Evolutionary conservation across 2,888 invertebrate genomes (phyloP).

Genomic region (Syritta pipiens): DNA sequence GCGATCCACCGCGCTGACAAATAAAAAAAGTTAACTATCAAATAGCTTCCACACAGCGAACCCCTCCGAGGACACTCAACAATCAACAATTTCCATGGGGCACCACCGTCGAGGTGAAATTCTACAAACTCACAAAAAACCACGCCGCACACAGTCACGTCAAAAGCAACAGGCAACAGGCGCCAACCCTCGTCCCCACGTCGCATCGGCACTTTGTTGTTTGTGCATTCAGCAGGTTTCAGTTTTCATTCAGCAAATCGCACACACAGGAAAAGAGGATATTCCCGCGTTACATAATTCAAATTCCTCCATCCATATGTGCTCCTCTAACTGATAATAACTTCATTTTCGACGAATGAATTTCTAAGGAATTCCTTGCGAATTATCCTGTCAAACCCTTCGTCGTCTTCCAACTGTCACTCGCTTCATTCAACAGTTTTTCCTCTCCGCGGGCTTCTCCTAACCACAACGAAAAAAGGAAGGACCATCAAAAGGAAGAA

Average conservation of each 20-base stretch:
- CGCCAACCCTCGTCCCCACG: slow-evolving; percentile 28
- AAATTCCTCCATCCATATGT: too few species aligned
- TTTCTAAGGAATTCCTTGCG: not conserved
- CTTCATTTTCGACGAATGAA: too few species aligned
- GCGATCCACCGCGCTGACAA: too few species aligned
- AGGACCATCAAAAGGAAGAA: slow-evolving; percentile 11
- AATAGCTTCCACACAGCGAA: slow-evolving; percentile 51
- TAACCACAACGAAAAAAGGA: not conserved
- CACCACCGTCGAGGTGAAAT: slow-evolving; percentile 47
- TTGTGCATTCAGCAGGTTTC: slow-evolving; percentile 59
- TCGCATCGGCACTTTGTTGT: slow-evolving; percentile 13
- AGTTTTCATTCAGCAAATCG: slow-evolving; percentile 57
- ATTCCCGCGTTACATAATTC: slow-evolving; percentile 51
- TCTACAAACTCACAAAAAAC: slow-evolving; percentile 34
- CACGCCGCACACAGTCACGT: slow-evolving; percentile 30
- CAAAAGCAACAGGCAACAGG: slow-evolving; percentile 53
- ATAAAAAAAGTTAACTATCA: slow-evolving; percentile 11
- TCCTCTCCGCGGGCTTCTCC: not conserved
- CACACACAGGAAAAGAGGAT: too few species aligned
- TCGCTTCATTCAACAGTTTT: slow-evolving; percentile 39
- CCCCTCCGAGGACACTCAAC: slow-evolving; percentile 40
- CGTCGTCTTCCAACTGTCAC: not conserved
- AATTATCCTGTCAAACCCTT: not conserved
- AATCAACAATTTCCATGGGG: slow-evolving; percentile 59
- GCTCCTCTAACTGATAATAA: too few species aligned